Conservation (phyloP, 2,888 invertebrate genomes). For the Oscheius sp. region DNA sequence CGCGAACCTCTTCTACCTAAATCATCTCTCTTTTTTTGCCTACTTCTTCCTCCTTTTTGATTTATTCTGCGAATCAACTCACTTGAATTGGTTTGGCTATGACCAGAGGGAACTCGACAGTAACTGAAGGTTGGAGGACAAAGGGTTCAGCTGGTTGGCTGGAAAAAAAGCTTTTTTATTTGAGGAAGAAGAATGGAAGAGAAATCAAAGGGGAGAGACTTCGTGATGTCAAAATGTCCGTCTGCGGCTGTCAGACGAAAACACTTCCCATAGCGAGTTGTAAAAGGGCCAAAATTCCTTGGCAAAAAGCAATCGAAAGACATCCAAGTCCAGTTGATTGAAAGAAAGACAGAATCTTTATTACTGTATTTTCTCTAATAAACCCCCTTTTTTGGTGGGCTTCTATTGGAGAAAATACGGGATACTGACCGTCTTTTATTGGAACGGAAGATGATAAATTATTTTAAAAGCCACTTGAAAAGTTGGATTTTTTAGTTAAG, state of each 20-base stretch:
- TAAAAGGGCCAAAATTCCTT: no score
- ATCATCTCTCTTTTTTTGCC: background rate
- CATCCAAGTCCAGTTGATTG: no score
- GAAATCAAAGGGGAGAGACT: background rate
- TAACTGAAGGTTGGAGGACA: background rate
- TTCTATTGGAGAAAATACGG: no score
- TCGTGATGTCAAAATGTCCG: constrained; percentile 14
- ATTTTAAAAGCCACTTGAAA: no score
- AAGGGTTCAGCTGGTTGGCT: background rate
- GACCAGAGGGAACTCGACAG: background rate
- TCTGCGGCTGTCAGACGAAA: constrained; percentile 5
- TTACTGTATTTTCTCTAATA: no score
- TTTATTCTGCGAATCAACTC: no score
- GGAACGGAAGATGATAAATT: no score
- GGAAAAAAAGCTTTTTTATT: background rate
- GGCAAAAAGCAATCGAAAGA: no score
- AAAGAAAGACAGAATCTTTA: background rate
- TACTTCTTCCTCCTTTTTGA: background rate
- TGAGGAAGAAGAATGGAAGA: constrained; percentile 1
- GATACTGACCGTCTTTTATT: no score
- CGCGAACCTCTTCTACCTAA: background rate
- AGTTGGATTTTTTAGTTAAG: no score
- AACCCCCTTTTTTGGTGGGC: no score
- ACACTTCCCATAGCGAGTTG: no score
- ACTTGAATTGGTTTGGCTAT: background rate